These are phyloP conservation scores for Ascaphus truei DNA, from an alignment of 2,113 vertebrate species.

Conservation along the genomic window DNA sequence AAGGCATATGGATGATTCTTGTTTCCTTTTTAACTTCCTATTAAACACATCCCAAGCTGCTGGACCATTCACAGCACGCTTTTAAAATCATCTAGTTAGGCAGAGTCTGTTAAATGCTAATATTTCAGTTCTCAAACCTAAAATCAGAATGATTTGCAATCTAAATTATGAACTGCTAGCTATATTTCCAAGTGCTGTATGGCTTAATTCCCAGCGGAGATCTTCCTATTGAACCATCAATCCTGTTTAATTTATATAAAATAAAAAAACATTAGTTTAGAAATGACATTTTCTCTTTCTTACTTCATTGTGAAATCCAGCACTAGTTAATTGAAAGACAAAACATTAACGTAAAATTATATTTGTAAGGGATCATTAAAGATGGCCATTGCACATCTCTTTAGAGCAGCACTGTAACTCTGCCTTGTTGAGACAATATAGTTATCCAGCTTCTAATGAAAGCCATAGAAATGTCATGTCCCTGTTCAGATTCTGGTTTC, in stretches of 20 bases:
- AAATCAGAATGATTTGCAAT: slow-evolving; percentile 12
- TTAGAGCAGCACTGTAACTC: background rate
- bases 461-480: background rate
- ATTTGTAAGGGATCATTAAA: background rate
- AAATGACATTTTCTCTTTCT: background rate
- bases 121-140: slow-evolving; percentile 2
- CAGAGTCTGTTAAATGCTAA: slow-evolving; percentile 11
- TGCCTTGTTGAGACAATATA: no score
- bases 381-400: background rate
- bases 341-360: background rate
- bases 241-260: slow-evolving; percentile 10
- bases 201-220: slow-evolving; percentile 10
- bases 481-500: background rate
- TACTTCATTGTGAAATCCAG: background rate
- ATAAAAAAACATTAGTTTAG: slow-evolving; percentile 2
- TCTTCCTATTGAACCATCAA: slow-evolving; percentile 13
- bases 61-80: no score
- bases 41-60: no score
- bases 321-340: no score
- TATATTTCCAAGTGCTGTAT: background rate
- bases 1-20: no score
- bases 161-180: slow-evolving; percentile 4
- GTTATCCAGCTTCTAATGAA: no score
- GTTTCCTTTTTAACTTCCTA: no score
- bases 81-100: no score